Evolutionary conservation across 1,140 invertebrate species (phyloP).

Genomic region (Bathynomus jamesi): DNA sequence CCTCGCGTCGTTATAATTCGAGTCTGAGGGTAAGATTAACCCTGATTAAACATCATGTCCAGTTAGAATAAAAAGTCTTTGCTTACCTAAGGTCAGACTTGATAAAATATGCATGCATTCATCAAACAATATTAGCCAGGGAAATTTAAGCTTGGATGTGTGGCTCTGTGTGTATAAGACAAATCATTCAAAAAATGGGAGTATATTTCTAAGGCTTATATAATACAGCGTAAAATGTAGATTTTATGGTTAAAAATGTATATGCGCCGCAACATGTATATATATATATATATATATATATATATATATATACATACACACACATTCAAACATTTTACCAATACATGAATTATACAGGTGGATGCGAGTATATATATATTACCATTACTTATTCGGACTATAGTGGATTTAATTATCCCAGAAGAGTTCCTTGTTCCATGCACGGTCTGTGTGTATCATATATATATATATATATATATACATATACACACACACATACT

Average conservation of each 20-base stretch:
- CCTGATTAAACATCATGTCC: neutral
- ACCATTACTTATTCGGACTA: too few species aligned
- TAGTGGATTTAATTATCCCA: too few species aligned
- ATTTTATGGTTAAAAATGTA: neutral
- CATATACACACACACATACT: neutral
- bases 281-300: constrained; percentile 8
- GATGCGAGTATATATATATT: neutral
- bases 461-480: neutral
- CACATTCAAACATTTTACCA: neutral
- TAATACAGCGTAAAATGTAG: too few species aligned
- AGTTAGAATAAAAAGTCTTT: neutral
- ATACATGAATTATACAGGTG: neutral
- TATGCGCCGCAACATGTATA: neutral
- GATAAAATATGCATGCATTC: neutral
- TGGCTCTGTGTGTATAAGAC: neutral
- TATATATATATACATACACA: constrained; percentile 5
- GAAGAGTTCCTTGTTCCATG: too few species aligned
- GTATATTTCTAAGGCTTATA: too few species aligned
- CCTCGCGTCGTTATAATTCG: too few species aligned
- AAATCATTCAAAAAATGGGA: too few species aligned
- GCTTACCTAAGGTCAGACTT: neutral
- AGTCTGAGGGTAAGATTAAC: neutral
- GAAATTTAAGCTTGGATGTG: neutral
- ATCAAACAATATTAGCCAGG: neutral
- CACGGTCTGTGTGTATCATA: too few species aligned